Conservation (phyloP, 2,888 invertebrate species). For the Pandemis cinnamomeana region DNA sequence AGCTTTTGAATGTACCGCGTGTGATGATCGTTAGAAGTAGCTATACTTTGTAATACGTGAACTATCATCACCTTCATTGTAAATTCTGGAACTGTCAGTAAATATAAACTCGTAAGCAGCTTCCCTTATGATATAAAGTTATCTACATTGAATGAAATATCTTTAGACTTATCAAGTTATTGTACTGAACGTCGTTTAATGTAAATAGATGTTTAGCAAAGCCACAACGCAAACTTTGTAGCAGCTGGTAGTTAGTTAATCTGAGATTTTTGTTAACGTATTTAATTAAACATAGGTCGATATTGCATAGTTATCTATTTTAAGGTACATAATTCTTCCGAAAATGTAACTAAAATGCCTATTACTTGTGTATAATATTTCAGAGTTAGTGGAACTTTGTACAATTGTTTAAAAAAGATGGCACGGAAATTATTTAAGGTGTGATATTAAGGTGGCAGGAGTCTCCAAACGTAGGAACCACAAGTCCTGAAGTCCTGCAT, state of each 20-base stretch:
- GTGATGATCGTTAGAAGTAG: not conserved
- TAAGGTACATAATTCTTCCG: slow-evolving; percentile 32
- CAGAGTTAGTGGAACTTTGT: not conserved
- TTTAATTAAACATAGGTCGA: slow-evolving; percentile 14
- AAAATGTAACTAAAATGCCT: slow-evolving; percentile 1
- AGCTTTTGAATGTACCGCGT: not conserved
- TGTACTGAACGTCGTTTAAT: slow-evolving; percentile 3
- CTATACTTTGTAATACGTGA: not conserved
- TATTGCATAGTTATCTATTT: slow-evolving; percentile 30
- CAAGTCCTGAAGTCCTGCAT: not conserved
- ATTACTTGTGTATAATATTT: slow-evolving; percentile 6
- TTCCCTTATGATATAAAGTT: slow-evolving; percentile 4
- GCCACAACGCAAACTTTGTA: slow-evolving; percentile 7
- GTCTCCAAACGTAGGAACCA: not conserved
- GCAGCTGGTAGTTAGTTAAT: slow-evolving; percentile 39
- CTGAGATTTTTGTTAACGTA: slow-evolving; percentile 24
- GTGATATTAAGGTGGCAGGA: not conserved
- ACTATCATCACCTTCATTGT: not conserved
- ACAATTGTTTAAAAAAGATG: not conserved
- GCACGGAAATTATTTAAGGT: not conserved
- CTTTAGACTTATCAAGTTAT: slow-evolving; percentile 1
- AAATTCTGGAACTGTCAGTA: not conserved
- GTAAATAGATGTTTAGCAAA: slow-evolving; percentile 10
- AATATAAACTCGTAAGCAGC: not conserved
- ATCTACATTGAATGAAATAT: not conserved